These are phyloP conservation scores for Lepus townsendii DNA, from an alignment of 2,797 vertebrate genomes.

Conservation along the genomic window DNA sequence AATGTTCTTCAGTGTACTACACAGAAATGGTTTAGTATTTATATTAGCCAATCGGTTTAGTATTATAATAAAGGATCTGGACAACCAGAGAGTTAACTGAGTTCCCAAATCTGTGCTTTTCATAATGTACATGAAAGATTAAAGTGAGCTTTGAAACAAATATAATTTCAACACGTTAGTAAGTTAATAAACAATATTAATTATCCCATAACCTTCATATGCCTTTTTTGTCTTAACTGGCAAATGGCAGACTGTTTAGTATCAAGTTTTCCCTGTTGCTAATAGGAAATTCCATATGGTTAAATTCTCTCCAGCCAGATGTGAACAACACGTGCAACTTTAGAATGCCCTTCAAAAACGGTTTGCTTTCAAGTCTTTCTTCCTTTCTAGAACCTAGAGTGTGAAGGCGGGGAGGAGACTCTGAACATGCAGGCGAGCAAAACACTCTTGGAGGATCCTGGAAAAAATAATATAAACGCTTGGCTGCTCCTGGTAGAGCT, in stretches of 20 bases:
- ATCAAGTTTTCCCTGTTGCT: neutral
- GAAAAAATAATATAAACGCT: neutral
- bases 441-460: neutral
- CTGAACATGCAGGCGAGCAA: neutral
- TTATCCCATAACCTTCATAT: neutral
- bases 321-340: neutral
- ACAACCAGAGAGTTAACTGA: neutral
- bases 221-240: neutral
- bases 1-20: neutral
- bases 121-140: neutral
- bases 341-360: neutral
- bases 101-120: neutral
- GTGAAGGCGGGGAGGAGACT: neutral
- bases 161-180: neutral
- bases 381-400: neutral
- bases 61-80: slow-evolving; percentile 17
- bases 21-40: neutral
- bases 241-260: neutral
- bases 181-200: neutral
- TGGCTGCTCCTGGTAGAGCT: neutral
- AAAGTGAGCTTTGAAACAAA: neutral
- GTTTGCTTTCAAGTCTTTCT: neutral
- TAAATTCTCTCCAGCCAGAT: neutral
- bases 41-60: neutral
- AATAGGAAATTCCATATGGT: neutral